These are phyloP conservation scores for Pyrgus malvae DNA, from an alignment of 2,888 invertebrate genomes.

Conservation along the genomic window DNA sequence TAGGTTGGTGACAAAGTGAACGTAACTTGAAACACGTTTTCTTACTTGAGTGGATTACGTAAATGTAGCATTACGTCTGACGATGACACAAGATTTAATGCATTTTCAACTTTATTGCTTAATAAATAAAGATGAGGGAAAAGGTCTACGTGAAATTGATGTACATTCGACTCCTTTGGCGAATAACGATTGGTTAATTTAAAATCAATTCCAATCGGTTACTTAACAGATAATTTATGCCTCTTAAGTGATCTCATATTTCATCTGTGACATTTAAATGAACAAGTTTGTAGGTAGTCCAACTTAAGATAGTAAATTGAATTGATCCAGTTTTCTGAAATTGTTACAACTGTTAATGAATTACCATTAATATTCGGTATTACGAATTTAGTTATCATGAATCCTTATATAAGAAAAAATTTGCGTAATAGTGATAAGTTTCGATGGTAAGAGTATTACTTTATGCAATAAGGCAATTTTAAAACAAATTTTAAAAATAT, in stretches of 20 bases:
- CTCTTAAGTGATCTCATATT: background rate
- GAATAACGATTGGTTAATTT: background rate
- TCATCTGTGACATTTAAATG: constrained; percentile 1
- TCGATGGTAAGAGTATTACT: too few relatives aligned
- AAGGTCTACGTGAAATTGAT: background rate
- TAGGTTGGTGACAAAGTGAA: background rate
- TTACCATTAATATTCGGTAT: too few relatives aligned
- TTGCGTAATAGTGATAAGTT: too few relatives aligned
- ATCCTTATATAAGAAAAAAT: too few relatives aligned
- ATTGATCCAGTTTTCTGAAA: constrained; percentile 13
- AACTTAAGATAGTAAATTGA: background rate
- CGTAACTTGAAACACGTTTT: background rate
- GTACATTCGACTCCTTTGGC: background rate
- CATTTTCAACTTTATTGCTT: background rate
- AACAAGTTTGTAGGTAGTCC: background rate
- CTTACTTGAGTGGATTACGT: background rate
- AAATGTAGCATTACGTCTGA: background rate
- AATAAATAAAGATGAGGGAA: background rate
- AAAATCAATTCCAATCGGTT: background rate
- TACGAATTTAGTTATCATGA: too few relatives aligned
- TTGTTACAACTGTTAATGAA: too few relatives aligned
- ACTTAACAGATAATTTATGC: background rate
- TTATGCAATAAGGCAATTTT: too few relatives aligned
- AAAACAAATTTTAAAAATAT: too few relatives aligned
- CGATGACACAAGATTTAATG: background rate